A percentile compares a stretch with the other conserved stretches of the same genome.
These are phyloP conservation scores for Muscicapa striata DNA, from an alignment of 2,797 vertebrate species.

Conservation along the genomic window DNA sequence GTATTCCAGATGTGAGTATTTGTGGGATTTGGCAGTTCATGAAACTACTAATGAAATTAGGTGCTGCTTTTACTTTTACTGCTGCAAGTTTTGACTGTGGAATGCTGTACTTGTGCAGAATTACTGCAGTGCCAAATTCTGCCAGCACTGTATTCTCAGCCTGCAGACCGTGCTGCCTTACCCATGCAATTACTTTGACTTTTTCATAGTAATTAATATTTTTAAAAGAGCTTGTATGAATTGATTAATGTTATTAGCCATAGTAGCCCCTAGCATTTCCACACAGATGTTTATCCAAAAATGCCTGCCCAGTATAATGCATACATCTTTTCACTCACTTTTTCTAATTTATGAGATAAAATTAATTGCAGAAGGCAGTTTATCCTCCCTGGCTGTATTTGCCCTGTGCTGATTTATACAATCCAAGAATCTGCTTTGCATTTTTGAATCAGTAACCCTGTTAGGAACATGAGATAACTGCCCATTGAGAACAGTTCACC, in stretches of 20 bases:
- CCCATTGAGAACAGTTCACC: not conserved
- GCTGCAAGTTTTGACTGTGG: not conserved
- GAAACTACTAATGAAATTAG: not conserved
- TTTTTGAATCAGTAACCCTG: not conserved
- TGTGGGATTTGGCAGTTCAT: not conserved
- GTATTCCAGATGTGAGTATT: not conserved
- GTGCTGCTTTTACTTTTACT: not conserved
- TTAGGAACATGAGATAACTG: not conserved
- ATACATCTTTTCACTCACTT: not conserved
- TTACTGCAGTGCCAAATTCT: not conserved
- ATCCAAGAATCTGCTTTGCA: not conserved
- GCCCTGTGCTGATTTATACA: not conserved
- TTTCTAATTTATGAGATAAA: not conserved
- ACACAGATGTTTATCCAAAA: not conserved
- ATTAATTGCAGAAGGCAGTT: not conserved
- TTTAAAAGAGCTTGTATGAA: not conserved
- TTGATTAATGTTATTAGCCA: not conserved
- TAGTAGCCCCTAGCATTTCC: not conserved
- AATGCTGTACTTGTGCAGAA: not conserved
- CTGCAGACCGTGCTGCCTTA: not conserved
- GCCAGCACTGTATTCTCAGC: not conserved
- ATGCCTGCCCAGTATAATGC: not conserved
- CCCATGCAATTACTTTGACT: not conserved
- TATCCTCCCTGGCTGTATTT: not conserved
- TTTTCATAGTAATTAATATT: not conserved